Conservation (phyloP, 2,888 invertebrate genomes). For the Prosopocoilus inquinatus region DNA sequence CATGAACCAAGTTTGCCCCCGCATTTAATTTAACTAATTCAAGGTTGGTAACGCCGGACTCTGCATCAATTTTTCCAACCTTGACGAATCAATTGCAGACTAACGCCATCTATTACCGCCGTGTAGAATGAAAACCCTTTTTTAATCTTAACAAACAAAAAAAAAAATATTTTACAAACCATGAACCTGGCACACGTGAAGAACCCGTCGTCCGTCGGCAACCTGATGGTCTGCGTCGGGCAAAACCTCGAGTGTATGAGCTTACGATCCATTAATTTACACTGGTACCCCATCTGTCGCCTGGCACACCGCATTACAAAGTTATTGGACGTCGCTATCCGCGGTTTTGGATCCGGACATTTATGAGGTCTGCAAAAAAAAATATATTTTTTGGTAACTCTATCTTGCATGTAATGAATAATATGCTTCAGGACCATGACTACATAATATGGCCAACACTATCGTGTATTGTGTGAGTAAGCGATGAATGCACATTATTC, state of each 20-base stretch:
- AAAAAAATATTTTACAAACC: constrained; percentile 23
- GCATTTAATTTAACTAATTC: too few species aligned
- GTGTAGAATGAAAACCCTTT: too few species aligned
- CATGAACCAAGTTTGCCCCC: too few species aligned
- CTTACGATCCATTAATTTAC: constrained; percentile 70
- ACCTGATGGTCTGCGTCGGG: constrained; percentile 70
- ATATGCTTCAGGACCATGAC: too few species aligned
- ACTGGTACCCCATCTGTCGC: constrained; percentile 57
- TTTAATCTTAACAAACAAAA: not conserved
- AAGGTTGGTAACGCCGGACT: too few species aligned
- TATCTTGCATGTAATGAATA: not conserved
- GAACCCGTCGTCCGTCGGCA: constrained; percentile 68
- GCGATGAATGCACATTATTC: too few species aligned
- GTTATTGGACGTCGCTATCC: constrained; percentile 66
- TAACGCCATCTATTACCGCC: not conserved
- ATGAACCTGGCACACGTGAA: constrained; percentile 63
- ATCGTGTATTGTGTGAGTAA: too few species aligned
- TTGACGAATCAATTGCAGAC: too few species aligned
- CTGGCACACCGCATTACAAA: constrained; percentile 63
- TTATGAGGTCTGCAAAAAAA: constrained; percentile 78
- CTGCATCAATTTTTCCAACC: too few species aligned
- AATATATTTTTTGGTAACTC: constrained; percentile 1
- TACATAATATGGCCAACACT: too few species aligned
- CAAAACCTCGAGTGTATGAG: constrained; percentile 82
- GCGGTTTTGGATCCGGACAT: constrained; percentile 85